A percentile compares a stretch with the other conserved stretches of the same genome.
phyloP scores from a whole-genome alignment of 2,888 invertebrate species.

The Tanypteryx hageni region DNA sequence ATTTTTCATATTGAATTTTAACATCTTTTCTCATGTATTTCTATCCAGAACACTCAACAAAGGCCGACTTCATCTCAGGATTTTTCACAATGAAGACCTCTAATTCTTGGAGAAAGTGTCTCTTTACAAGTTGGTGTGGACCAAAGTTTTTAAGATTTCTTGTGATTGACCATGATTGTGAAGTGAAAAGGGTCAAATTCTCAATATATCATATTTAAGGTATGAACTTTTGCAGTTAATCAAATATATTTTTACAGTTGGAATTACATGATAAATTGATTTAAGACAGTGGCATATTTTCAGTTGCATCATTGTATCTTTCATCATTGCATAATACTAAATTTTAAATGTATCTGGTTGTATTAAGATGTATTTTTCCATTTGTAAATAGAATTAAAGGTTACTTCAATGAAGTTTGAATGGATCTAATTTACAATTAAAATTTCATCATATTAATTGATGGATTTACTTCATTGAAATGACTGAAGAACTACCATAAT shows the following conservation, averaged over 20 bases:
- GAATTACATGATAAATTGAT: too few relatives aligned
- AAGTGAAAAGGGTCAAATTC: background rate
- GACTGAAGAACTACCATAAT: background rate
- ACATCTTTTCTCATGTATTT: background rate
- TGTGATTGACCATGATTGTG: too few relatives aligned
- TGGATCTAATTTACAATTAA: background rate
- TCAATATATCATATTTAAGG: background rate
- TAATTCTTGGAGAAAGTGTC: background rate
- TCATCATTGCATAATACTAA: background rate
- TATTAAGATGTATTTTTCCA: too few relatives aligned
- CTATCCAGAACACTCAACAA: conserved; percentile 30
- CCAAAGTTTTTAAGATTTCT: too few relatives aligned
- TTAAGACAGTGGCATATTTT: background rate
- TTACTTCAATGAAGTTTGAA: too few relatives aligned
- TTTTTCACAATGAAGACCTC: conserved; percentile 7
- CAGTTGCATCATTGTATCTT: background rate
- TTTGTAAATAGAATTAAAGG: too few relatives aligned
- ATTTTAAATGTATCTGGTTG: background rate
- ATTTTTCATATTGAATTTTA: too few relatives aligned
- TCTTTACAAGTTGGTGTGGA: background rate
- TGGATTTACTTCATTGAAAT: background rate
- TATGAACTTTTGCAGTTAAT: background rate
- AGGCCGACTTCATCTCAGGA: conserved; percentile 51
- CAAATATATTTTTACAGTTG: background rate
- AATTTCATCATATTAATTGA: background rate